These are phyloP conservation scores for Heteromormyrus szaboi DNA, from an alignment of 2,797 vertebrate genomes.

Conservation along the genomic window DNA sequence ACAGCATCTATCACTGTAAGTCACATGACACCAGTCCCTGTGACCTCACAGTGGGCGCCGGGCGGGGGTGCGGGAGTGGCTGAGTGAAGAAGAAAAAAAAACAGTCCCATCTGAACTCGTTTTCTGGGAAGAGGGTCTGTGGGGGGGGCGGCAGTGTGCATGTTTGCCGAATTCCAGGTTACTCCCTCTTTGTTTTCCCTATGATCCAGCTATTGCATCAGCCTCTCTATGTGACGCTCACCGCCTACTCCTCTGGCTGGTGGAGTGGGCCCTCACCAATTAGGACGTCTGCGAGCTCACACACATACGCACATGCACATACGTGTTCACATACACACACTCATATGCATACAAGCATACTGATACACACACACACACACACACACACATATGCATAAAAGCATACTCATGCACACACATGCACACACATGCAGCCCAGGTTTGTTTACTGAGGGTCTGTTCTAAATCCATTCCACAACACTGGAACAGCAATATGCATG, in stretches of 20 bases:
- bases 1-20: background rate
- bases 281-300: background rate
- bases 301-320: background rate
- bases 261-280: background rate
- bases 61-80: background rate
- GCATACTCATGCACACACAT: too few species aligned
- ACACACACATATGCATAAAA: background rate
- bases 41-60: background rate
- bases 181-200: conserved; percentile 55
- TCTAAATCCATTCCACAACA: background rate
- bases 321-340: background rate
- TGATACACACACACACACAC: background rate
- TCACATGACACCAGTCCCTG: background rate
- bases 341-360: background rate
- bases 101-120: background rate
- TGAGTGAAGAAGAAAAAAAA: background rate
- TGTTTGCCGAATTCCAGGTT: conserved; percentile 58
- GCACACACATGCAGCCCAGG: background rate
- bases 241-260: background rate
- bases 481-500: background rate
- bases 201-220: conserved; percentile 48
- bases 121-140: conserved; percentile 22
- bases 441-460: background rate
- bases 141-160: background rate
- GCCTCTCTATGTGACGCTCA: conserved; percentile 42